These are phyloP conservation scores for Ophiodon elongatus DNA, from an alignment of 2,113 vertebrate species.

Conservation along the genomic window DNA sequence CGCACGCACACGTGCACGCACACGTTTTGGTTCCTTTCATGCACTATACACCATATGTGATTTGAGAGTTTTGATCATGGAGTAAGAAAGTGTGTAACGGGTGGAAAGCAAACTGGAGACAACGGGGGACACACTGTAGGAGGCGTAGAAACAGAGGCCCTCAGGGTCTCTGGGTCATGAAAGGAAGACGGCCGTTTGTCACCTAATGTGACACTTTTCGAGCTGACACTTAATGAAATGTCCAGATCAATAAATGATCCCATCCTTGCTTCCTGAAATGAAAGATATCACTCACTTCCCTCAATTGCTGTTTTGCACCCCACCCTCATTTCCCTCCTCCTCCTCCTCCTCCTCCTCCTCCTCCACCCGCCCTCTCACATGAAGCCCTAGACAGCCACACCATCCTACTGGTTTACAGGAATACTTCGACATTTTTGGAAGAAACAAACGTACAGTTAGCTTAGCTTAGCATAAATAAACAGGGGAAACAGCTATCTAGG, in stretches of 20 bases:
- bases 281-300: constrained; percentile 81
- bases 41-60: too few species aligned
- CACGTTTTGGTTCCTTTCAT: too few species aligned
- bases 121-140: too few species aligned
- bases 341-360: background rate
- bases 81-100: too few species aligned
- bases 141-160: too few species aligned
- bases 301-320: constrained; percentile 33
- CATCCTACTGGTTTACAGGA: constrained; percentile 16
- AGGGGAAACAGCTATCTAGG: background rate
- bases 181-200: constrained; percentile 63
- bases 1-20: too few species aligned
- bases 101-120: too few species aligned
- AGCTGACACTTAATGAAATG: constrained; percentile 80
- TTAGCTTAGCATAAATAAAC: constrained; percentile 10
- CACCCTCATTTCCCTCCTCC: constrained; percentile 5
- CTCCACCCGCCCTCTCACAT: background rate
- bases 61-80: too few species aligned
- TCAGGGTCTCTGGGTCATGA: too few species aligned
- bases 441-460: background rate
- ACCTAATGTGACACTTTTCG: constrained; percentile 67
- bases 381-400: constrained; percentile 11
- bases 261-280: constrained; percentile 77
- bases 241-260: constrained; percentile 82
- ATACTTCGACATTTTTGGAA: background rate